Evolutionary conservation across 2,888 invertebrate genomes (phyloP), one percentile per base, ranked within the genome.

Genomic region (Zelleria hepariella): DNA sequence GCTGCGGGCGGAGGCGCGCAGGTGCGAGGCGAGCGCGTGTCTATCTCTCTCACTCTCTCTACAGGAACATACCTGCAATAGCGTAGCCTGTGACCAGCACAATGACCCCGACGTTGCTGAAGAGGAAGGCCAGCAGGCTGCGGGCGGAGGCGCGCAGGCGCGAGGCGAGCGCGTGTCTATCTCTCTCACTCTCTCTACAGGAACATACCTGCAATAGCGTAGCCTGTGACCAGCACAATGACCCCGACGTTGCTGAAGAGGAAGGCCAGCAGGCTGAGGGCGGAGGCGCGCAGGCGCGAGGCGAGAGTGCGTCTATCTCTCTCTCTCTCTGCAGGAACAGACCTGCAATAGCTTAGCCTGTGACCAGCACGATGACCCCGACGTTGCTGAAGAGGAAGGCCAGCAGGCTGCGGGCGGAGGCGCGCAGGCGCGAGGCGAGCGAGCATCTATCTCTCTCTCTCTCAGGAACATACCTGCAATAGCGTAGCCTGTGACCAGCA

Each of bases 341-440:
- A 73, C 96, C 97, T 66, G 95, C 93, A 62, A 96, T 94, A 59
- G 95, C 96, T 80, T 97, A 97, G 51, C 94, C 94, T 49, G 98
- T 95, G 61, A 99, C 98, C 60, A 98, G 91, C 62, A 96, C 94
- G 69, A 98, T 95, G 68, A 98, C 94, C 59, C 98, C 98, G 57
- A 99, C 95, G 90, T 99, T 98, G 78, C 98, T 98, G 90, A 98
- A 98, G 86, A 98, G 93, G 88, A 98, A 98, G 42, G 98, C 97
- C 63, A 96, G 92, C 76, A 97, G 93, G 69, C 93, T 91, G 61
- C 96, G 91, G 75, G 93, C 89, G 80, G 92, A 94, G 78, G 94
- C 94, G 78, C 94, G 93, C 75, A 94, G 91, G 75, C 94, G 93
- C 76, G 94, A 92, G 68, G 91, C 89, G 79, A 94, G 92, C 65